Evolutionary conservation across 2,797 vertebrate species (phyloP), one percentile per base, ranked within the genome.

Genomic region (Helicolenus hilgendorfi): DNA sequence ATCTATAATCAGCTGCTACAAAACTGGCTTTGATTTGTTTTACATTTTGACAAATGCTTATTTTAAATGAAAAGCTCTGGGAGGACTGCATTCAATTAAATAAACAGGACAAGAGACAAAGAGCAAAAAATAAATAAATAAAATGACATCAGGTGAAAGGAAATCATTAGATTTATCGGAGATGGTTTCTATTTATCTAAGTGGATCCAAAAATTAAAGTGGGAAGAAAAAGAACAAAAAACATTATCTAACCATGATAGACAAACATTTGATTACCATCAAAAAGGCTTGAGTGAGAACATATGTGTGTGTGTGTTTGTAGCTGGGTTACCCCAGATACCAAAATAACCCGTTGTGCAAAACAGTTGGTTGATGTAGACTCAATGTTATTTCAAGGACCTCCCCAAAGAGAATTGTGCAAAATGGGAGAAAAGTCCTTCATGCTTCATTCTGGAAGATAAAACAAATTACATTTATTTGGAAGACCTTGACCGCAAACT

Each of bases 351-450:
- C 29, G 20, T 91, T 86, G 90, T 86, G 88, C 79, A 92, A 94
- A 95, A 94, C 86, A 83, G 77, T 92, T 77, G 77, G 72, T 89
- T 90, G 88, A 90, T 86, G 77, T 75, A 76, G 88, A 89, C 86
- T 94, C 89, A 95, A 95, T 94, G 93, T 95, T 95, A 96, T 95
- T 95, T 94, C 90, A 96, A 96, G 92, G 95, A 94, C 86, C 93
- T 96, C 93, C 94, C 90, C 36, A 62, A 91, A 93, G 94, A 96
- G 93, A 94, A 92, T 87, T 75, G 85, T 68, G 71, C 78, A 87
- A 88, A 91, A 91, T 76, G 79, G 86, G 83, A 85, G 81, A 91
- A 89, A 92, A 88, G 89, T 92, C 95, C 93, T 95, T 95, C 92
- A 94, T 89, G 94, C 93, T 87, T 89, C 89, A 79, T 83, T 94